phyloP scores from a whole-genome alignment of 1,140 invertebrate species.

The Euura lappo region DNA sequence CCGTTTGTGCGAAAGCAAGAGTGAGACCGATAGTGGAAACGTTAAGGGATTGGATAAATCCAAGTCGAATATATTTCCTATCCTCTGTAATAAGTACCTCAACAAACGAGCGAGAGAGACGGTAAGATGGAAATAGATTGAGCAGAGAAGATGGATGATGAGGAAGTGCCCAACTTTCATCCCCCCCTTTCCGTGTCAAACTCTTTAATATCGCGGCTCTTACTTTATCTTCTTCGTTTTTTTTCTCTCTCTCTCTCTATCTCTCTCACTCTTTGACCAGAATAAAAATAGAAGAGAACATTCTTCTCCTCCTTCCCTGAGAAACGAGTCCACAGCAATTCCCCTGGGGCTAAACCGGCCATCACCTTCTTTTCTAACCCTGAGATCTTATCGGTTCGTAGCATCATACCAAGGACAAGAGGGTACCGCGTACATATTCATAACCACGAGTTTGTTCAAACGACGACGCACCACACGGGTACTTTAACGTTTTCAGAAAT shows the following conservation, averaged over 20 bases:
- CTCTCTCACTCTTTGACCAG: neutral
- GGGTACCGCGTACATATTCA: neutral
- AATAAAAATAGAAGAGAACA: neutral
- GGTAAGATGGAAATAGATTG: slow-evolving; percentile 3
- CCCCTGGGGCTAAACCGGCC: neutral
- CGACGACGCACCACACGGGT: too few species aligned
- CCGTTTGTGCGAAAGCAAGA: too few species aligned
- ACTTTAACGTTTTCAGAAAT: too few species aligned
- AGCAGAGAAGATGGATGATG: slow-evolving; percentile 6
- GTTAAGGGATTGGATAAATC: neutral
- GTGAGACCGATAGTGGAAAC: too few species aligned
- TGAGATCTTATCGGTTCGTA: neutral
- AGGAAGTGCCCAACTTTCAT: neutral
- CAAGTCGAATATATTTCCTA: neutral
- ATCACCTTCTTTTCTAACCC: neutral
- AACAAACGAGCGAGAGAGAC: neutral
- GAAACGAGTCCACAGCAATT: neutral
- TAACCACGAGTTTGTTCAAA: neutral
- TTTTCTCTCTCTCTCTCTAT: too few species aligned
- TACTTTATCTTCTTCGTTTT: neutral
- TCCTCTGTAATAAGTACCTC: neutral
- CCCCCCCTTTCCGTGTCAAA: neutral
- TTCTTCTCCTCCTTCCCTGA: neutral
- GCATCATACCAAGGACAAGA: neutral
- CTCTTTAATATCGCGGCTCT: neutral